Conservation (phyloP, 2,797 vertebrate genomes). For the Rallus crepitans region DNA sequence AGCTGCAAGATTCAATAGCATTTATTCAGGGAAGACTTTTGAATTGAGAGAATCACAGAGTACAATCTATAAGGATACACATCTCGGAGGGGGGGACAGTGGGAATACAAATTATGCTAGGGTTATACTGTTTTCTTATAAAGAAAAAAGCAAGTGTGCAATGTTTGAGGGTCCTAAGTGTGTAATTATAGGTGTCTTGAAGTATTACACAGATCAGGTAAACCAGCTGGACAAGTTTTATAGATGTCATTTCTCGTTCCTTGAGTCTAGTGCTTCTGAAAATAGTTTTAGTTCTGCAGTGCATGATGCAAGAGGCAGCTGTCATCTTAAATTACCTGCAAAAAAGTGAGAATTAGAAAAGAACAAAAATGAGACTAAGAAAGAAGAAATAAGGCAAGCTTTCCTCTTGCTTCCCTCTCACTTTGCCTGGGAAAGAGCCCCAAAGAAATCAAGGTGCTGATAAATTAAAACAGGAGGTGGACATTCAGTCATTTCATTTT, state of each 20-base stretch:
- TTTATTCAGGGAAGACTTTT: neutral
- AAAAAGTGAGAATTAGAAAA: neutral
- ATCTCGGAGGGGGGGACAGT: neutral
- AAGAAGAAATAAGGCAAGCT: neutral
- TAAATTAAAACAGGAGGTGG: neutral
- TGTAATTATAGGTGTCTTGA: neutral
- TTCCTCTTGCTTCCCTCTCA: neutral
- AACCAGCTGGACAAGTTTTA: neutral
- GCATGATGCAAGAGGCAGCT: neutral
- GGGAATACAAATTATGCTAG: neutral
- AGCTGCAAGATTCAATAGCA: neutral
- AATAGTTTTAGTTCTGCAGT: neutral
- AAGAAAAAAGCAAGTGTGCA: neutral
- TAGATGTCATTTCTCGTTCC: neutral
- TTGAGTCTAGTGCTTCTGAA: neutral
- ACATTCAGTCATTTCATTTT: neutral
- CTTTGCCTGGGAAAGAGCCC: neutral
- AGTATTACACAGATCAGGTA: neutral
- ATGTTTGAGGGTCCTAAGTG: neutral
- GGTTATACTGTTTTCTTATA: neutral
- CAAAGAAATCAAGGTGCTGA: neutral
- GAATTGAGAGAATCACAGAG: neutral
- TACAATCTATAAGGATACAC: neutral
- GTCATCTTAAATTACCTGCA: neutral
- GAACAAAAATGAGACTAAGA: conserved; percentile 2